Conservation (phyloP, 2,113 vertebrate genomes). For the Bujurquina vittata region DNA sequence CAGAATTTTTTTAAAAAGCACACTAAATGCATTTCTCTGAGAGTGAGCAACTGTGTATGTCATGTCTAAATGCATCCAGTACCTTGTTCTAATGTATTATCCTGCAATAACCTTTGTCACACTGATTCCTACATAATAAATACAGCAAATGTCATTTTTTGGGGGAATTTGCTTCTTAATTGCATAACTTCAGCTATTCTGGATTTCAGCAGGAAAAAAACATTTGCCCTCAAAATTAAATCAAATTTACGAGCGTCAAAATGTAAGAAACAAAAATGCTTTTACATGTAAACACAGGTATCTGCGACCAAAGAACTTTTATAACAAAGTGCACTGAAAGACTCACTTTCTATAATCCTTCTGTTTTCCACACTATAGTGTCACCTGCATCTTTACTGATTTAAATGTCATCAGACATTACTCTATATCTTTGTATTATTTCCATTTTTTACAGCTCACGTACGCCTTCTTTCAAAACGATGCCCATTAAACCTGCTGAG, state of each 20-base stretch:
- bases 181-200: background rate
- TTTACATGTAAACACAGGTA: background rate
- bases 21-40: slow-evolving; percentile 10
- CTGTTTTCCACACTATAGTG: background rate
- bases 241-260: background rate
- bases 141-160: background rate
- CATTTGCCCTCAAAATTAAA: too few species aligned
- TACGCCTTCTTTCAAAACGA: slow-evolving; percentile 10
- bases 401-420: background rate
- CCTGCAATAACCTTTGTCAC: background rate
- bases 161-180: background rate
- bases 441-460: slow-evolving; percentile 21
- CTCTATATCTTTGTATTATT: slow-evolving; percentile 13
- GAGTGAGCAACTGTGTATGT: background rate
- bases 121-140: background rate
- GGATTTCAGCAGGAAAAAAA: background rate
- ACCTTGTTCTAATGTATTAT: background rate
- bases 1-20: background rate
- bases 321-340: background rate
- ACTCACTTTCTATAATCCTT: background rate
- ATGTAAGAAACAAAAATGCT: background rate
- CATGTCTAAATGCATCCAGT: background rate
- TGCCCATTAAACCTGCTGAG: slow-evolving; percentile 50
- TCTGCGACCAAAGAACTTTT: background rate
- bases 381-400: slow-evolving; percentile 12